Conservation (phyloP, 35 echinoderm and acorn worm species). For the Ptychodera flava region DNA sequence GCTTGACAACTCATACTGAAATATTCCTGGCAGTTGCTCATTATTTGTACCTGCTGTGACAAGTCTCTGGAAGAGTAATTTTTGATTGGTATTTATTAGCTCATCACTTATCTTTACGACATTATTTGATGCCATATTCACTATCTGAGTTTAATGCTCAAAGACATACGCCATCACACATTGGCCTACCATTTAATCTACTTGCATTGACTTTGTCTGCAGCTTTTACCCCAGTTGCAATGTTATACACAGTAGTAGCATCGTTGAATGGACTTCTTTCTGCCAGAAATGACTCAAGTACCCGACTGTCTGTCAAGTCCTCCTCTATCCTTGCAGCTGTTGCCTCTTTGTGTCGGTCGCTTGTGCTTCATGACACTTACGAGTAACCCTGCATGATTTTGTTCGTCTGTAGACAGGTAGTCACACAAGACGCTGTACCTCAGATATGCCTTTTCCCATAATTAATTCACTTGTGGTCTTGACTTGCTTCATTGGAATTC, state of each 20-base stretch:
- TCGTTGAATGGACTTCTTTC: background rate
- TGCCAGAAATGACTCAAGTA: background rate
- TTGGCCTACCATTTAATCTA: constrained; percentile 5
- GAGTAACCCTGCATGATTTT: background rate
- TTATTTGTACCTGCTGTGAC: background rate
- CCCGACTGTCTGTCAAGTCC: background rate
- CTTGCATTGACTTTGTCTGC: background rate
- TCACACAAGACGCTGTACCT: background rate
- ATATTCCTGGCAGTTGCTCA: background rate
- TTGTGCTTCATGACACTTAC: background rate
- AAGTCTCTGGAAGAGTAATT: constrained; percentile 21
- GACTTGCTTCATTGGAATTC: background rate
- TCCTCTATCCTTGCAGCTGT: background rate
- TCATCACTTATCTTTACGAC: background rate
- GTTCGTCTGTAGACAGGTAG: background rate
- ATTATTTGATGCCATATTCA: background rate
- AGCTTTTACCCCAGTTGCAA: no score
- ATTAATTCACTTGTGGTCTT: background rate
- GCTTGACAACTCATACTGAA: constrained; percentile 11
- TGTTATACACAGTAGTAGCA: background rate
- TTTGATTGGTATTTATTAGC: background rate
- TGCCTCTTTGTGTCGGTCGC: background rate
- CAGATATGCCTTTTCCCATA: background rate
- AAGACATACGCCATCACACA: background rate
- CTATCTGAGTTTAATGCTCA: constrained; percentile 18